Base-by-base conservation (phyloP, 2,113 vertebrate genomes). In the Hepsetus odoe region DNA sequence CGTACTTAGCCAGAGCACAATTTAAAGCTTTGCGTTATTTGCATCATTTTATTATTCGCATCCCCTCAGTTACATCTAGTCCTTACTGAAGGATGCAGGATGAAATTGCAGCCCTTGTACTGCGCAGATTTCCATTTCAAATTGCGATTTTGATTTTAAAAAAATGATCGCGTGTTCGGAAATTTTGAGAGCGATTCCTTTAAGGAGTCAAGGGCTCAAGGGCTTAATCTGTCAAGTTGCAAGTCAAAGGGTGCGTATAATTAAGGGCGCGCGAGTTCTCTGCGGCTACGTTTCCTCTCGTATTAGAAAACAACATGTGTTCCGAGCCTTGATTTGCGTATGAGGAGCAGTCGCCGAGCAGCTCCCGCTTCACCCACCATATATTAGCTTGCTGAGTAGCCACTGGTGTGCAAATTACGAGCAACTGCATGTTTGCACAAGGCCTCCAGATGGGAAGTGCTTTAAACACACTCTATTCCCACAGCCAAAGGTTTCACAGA, bases 371-470 rank as follows among this genome's bases (percentile, higher is more conserved):
- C 40, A 70, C 38, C 30, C 55, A 30, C 13, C 56, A 38, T 65
- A 24, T 18, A 70, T 26, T 28, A 51, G 51, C 74, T 77, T 30
- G 33, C n/a, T 16, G 30, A 49, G 64, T 44, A 77, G 40, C 70
- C 16, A 68, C 32, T 33, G 46, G 40, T 67, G 38, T 72, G 49
- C 71, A 72, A 75, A 66, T 65, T 51, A 72, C 40, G 40, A 79
- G 64, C 76, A 24, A 64, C 72, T 75, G 72, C 40, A 42, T 66
- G 75, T 72, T 55, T 75, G 46, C 81, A 71, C 79, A 66, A 64
- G 68, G 51, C 49, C 74, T 32, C 77, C 88, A 89, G 86, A 85
- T 89, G 86, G 84, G 79, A 85, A 76, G 70, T 51, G 62, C 76
- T 87, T 85, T 79, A 86, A 89, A 85, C 76, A 77, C 26, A 76